These are phyloP conservation scores for Cerastoderma edule DNA, from an alignment of 2,888 invertebrate species.

Conservation along the genomic window DNA sequence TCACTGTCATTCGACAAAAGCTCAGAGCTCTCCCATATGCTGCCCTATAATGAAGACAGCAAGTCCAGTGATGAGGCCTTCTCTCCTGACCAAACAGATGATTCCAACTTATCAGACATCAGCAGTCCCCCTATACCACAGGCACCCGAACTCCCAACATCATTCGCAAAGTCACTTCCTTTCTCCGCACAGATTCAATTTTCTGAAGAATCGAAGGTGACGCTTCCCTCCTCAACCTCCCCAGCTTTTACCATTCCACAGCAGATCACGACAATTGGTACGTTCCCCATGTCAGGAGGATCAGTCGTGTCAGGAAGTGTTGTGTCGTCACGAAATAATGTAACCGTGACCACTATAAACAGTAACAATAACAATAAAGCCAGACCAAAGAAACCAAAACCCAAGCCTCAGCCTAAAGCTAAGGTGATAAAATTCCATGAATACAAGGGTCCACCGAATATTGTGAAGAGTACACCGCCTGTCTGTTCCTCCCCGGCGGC, in stretches of 20 bases:
- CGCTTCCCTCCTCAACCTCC: conserved; percentile 60
- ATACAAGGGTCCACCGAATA: conserved; percentile 92
- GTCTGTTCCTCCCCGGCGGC: conserved; percentile 44
- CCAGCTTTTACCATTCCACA: conserved; percentile 63
- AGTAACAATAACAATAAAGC: conserved; percentile 65
- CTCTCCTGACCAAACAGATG: conserved; percentile 80
- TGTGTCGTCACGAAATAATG: conserved; percentile 48
- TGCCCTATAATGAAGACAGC: conserved; percentile 89
- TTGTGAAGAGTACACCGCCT: conserved; percentile 87
- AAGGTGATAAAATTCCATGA: conserved; percentile 98
- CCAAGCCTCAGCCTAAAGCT: conserved; percentile 91
- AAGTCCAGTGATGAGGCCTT: conserved; percentile 87
- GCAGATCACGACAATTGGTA: conserved; percentile 34
- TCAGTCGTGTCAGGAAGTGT: conserved; percentile 41
- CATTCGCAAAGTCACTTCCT: conserved; percentile 59
- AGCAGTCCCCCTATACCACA: conserved; percentile 73
- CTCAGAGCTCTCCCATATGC: conserved; percentile 84
- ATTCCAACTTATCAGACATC: conserved; percentile 75
- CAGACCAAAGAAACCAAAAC: conserved; percentile 89
- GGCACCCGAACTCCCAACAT: conserved; percentile 66
- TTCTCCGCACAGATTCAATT: conserved; percentile 58
- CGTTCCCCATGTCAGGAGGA: conserved; percentile 34
- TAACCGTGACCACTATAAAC: conserved; percentile 58
- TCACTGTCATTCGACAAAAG: conserved; percentile 96
- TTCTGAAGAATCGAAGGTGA: conserved; percentile 55